Evolutionary conservation across 1,140 invertebrate species (phyloP), one percentile per base, ranked within the genome.

Genomic region (Saccostrea cuccullata): DNA sequence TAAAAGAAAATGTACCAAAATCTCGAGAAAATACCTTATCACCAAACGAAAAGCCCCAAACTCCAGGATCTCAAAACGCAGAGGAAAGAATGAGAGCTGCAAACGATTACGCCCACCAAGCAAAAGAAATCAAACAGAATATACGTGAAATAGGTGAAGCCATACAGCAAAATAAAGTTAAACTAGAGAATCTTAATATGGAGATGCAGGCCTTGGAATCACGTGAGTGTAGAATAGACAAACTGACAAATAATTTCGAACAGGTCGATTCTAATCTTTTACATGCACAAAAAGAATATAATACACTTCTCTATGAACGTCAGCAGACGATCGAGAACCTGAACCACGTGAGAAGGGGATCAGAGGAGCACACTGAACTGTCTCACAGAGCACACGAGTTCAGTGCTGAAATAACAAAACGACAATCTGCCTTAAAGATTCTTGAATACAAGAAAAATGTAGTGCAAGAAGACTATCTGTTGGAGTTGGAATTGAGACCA

Each of bases 381-480:
- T 26, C 58, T 0, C 55, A 90, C 40, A 55, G 23, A 73, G 85
- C 70, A 47, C 86, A 86, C 56, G 70, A 15, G 4, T 55, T 88
- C 36, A 86, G 86, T 67, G 36, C 70, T n/a, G 89, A 90, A 47
- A 20, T 88, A 60, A 85, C 84, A 12, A 88, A 70, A 15, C 70
- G 83, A 60, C 86, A 90, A 60, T 86, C 58, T 4, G 36, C 55
- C 23, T n/a, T 90, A 64, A 73, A 86, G 26, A 88, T 90, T 87
- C 40, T 88, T 55, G 86, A 90, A 60, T 90, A 82, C 26, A 85
- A 90, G 77, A 90, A 90, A 60, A 86, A 87, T 15, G 77, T 90
- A 0, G 73, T 88, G 12, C 89, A 90, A 26, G 89, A 90, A 84
- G 89, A 90, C 20, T 90, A 88, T 40, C 87, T 90, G 8, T 40